phyloP scores from a whole-genome alignment of 1,140 invertebrate genomes.

The Drosophila leontia region DNA sequence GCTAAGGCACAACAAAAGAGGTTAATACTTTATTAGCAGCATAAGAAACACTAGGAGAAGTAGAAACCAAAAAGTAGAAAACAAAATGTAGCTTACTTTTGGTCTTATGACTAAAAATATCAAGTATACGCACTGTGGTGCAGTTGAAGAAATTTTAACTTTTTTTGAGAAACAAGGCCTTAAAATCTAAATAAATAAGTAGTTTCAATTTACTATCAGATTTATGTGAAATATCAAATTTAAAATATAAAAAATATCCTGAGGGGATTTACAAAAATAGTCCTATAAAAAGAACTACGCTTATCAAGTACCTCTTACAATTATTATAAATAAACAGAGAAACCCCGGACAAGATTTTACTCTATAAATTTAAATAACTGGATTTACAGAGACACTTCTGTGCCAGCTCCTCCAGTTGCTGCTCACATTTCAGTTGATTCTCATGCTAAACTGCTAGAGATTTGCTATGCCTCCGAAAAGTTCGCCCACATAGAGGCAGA shows the following conservation, averaged over 20 bases:
- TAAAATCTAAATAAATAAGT: no score
- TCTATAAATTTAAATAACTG: slow-evolving; percentile 33
- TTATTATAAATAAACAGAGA: slow-evolving; percentile 1
- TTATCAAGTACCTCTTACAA: not conserved
- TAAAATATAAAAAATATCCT: not conserved
- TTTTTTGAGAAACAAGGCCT: no score
- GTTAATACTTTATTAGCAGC: slow-evolving; percentile 10
- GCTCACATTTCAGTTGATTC: slow-evolving; percentile 61
- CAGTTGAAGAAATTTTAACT: no score
- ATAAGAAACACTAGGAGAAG: not conserved
- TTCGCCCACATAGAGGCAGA: slow-evolving; percentile 20
- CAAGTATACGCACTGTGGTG: not conserved
- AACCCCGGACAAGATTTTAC: not conserved
- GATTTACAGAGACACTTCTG: slow-evolving; percentile 22
- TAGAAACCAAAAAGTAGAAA: not conserved
- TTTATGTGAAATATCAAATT: not conserved
- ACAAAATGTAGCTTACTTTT: not conserved
- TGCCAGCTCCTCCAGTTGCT: slow-evolving; percentile 17
- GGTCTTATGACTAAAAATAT: not conserved
- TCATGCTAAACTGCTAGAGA: slow-evolving; percentile 60
- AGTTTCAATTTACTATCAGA: no score
- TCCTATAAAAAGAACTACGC: no score
- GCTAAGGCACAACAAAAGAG: slow-evolving; percentile 2
- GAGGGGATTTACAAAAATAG: not conserved
- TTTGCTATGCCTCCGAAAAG: slow-evolving; percentile 26